A percentile compares a stretch with the other conserved stretches of the same genome.
phyloP scores from a whole-genome alignment of 2,888 invertebrate genomes.

The Plebejus melissa region DNA sequence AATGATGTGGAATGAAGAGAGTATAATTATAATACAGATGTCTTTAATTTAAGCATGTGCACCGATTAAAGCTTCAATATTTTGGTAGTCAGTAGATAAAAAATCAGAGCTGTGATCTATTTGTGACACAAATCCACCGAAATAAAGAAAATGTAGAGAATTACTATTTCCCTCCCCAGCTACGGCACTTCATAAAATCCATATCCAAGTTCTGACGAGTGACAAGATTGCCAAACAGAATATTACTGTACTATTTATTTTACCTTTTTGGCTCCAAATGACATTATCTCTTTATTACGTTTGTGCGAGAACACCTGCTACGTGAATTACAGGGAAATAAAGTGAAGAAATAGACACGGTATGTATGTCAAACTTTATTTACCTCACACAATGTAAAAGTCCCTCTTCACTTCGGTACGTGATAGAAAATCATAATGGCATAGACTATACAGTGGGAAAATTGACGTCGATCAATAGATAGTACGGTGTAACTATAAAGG shows the following conservation, averaged over 20 bases:
- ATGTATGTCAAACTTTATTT: neutral
- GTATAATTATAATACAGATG: neutral
- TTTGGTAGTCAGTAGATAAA: neutral
- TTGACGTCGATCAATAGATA: neutral
- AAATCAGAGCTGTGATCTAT: neutral
- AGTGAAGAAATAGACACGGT: neutral
- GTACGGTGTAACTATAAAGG: too few relatives aligned
- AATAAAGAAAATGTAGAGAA: neutral
- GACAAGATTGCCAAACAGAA: constrained; percentile 1
- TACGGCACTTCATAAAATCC: neutral
- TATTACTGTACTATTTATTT: constrained; percentile 11
- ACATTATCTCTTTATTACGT: constrained; percentile 15
- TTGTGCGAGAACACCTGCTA: constrained; percentile 20
- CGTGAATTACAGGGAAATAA: constrained; percentile 13
- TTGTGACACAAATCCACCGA: neutral
- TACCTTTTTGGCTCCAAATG: constrained; percentile 9
- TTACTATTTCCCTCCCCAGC: neutral
- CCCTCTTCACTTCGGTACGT: neutral
- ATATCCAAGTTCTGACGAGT: constrained; percentile 1
- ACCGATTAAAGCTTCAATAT: neutral
- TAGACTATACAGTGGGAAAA: neutral
- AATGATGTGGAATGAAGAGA: neutral
- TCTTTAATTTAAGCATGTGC: too few relatives aligned
- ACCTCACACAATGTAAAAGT: neutral
- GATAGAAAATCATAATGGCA: neutral